Evolutionary conservation across 2,888 invertebrate species (phyloP).

Genomic region (Sepioteuthis lessoniana): DNA sequence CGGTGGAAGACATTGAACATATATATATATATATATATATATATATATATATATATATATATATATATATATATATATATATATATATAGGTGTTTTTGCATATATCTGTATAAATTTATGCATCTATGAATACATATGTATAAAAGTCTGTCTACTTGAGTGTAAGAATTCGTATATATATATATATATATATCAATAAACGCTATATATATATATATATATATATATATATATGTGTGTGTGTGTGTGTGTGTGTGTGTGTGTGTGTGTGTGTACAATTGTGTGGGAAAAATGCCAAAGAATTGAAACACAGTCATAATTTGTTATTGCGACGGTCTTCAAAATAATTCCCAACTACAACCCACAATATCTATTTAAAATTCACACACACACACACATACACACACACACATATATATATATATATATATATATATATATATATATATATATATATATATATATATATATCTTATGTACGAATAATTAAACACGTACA

Average conservation of each 20-base stretch:
- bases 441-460: constrained; percentile 6
- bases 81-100: constrained; percentile 38
- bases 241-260: too few relatives aligned
- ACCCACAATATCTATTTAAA: too few relatives aligned
- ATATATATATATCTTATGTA: not conserved
- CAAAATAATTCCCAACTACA: too few relatives aligned
- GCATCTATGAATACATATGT: not conserved
- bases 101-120: not conserved
- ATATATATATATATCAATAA: too few relatives aligned
- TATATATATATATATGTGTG: not conserved
- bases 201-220: not conserved
- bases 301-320: too few relatives aligned
- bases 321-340: too few relatives aligned
- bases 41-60: constrained; percentile 51
- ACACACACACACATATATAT: constrained; percentile 48
- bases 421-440: not conserved
- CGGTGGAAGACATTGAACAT: not conserved
- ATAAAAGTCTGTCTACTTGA: not conserved
- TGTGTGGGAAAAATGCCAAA: too few relatives aligned
- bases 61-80: constrained; percentile 50
- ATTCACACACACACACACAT: constrained; percentile 39
- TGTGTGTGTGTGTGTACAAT: not conserved
- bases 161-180: too few relatives aligned
- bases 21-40: constrained; percentile 51
- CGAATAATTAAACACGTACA: not conserved